Evolutionary conservation across 2,113 vertebrate genomes (phyloP).

Genomic region (Macquaria ambigua): DNA sequence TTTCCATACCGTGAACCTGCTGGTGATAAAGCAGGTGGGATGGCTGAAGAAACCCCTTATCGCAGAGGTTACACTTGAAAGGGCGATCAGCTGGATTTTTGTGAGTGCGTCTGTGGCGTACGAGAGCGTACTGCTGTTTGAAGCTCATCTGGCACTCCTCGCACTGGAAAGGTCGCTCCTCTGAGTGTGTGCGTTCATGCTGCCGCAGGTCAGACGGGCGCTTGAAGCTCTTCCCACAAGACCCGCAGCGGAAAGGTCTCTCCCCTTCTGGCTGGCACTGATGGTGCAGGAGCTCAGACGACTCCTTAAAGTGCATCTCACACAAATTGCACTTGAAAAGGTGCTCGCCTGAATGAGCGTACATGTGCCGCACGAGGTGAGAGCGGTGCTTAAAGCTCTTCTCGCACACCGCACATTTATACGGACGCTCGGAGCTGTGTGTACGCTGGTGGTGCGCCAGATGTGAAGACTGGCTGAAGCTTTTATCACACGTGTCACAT

Average conservation of each 20-base stretch:
- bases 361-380: constrained; percentile 97
- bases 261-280: constrained; percentile 94
- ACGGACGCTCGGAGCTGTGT: constrained; percentile 95
- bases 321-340: constrained; percentile 97
- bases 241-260: constrained; percentile 92
- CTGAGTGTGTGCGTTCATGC: constrained; percentile 95
- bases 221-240: constrained; percentile 95
- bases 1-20: constrained; percentile 95
- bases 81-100: constrained; percentile 87
- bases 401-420: constrained; percentile 96
- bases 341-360: constrained; percentile 94
- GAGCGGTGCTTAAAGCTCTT: constrained; percentile 98
- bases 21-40: constrained; percentile 96
- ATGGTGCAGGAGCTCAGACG: constrained; percentile 95
- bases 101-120: constrained; percentile 95
- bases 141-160: constrained; percentile 99
- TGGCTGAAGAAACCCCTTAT: constrained; percentile 95
- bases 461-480: constrained; percentile 97
- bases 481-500: constrained; percentile 95
- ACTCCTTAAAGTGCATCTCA: constrained; percentile 97
- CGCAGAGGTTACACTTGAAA: constrained; percentile 95
- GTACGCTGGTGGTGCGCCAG: constrained; percentile 97
- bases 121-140: constrained; percentile 96
- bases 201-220: constrained; percentile 95
- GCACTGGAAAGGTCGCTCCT: constrained; percentile 96